Evolutionary conservation across 2,797 vertebrate species (phyloP).

Genomic region (Eulemur coronatus): DNA sequence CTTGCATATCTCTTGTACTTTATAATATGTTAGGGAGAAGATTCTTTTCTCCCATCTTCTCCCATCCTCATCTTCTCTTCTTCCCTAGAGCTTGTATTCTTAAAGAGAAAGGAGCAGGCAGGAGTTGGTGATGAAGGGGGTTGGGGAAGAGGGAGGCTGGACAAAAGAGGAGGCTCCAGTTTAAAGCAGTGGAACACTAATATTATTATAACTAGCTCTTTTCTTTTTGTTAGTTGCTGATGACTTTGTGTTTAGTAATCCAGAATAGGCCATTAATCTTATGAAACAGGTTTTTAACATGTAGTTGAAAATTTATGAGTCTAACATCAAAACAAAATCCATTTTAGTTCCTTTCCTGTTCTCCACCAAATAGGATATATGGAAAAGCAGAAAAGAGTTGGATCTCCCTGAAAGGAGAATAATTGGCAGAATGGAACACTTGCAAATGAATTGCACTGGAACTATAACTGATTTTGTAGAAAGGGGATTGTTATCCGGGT

Average conservation of each 20-base stretch:
- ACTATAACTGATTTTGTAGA: background rate
- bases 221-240: background rate
- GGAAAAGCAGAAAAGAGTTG: background rate
- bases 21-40: background rate
- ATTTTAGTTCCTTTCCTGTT: background rate
- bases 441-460: background rate
- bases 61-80: background rate
- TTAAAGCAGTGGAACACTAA: background rate
- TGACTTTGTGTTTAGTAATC: constrained; percentile 69
- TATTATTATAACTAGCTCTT: background rate
- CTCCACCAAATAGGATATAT: background rate
- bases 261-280: constrained; percentile 76
- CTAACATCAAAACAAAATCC: background rate
- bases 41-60: background rate
- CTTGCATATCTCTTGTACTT: background rate
- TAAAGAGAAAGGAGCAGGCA: background rate
- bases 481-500: background rate
- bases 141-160: background rate
- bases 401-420: background rate
- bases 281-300: constrained; percentile 79
- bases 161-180: background rate
- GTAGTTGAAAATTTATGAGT: constrained; percentile 62
- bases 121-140: background rate
- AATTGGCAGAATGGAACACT: background rate
- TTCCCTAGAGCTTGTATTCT: background rate